Evolutionary conservation across 30 jellyfish, hydroid and myxozoan genomes (phyloP), one percentile per base, ranked within the genome.

Genomic region (Hydractinia echinata): DNA sequence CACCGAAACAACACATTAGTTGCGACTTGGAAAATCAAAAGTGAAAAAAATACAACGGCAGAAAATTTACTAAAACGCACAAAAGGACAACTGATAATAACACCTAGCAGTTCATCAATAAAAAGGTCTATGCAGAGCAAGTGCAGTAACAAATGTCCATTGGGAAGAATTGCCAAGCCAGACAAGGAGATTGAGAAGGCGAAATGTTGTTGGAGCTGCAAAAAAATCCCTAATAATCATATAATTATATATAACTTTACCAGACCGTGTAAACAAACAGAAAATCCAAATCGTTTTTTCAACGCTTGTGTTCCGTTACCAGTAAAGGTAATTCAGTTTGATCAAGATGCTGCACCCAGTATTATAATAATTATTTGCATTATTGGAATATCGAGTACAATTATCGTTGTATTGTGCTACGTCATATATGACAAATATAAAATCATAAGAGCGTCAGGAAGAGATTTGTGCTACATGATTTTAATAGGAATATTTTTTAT

Each of bases 361-460:
- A 13, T 58, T 11, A 11, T 13, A 30, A 30, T 30, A 30, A 30
- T 30, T 30, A 30, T 30, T 2, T 30, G 44, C 44, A 30, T 30
- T 30, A 30, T 30, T 30, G 44, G 44, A 30, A 30, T 30, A 30
- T 30, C 44, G 44, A 30, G 44, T 30, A 30, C 44, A 30, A 30
- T 30, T 30, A 30, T 30, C 44, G 44, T 30, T 30, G 44, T 30
- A 30, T 30, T 30, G 44, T 30, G 44, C 44, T 30, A 30, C 44
- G 67, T 83, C 51, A 74, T 44, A 52, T 60, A 80, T 83, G 72
- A 77, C 81, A 53, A 78, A 11, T 82, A 79, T 78, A 85, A 84
- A 52, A 83, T 85, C 67, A 94, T 91, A 51, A 88, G 87, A 16
- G 92, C 96, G 54, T 76, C 94, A 5, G 95, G 98, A 3, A 81